Conservation (phyloP, 2,888 invertebrate species). For the Pandemis heparana region DNA sequence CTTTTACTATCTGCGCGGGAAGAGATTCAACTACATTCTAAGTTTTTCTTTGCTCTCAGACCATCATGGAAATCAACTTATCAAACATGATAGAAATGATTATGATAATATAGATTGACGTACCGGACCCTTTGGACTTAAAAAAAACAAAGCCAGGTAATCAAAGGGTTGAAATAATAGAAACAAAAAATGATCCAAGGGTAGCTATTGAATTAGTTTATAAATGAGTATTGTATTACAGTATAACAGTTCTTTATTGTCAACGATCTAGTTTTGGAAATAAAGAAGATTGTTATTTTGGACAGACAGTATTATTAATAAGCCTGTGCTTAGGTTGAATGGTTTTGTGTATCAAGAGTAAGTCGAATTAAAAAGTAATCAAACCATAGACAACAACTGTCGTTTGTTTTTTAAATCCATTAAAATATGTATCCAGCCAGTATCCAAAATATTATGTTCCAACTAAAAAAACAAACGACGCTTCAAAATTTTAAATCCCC, state of each 20-base stretch:
- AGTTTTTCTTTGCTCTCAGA: too few species aligned
- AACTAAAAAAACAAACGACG: neutral
- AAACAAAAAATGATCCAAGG: slow-evolving; percentile 68
- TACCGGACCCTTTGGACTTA: slow-evolving; percentile 66
- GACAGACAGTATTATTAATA: neutral
- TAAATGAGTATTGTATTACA: slow-evolving; percentile 63
- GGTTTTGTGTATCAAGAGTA: neutral
- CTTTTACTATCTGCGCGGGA: too few species aligned
- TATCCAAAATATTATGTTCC: neutral
- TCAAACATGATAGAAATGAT: slow-evolving; percentile 20
- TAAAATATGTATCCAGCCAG: neutral
- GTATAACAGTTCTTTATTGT: slow-evolving; percentile 51
- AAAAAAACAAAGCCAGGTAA: slow-evolving; percentile 75
- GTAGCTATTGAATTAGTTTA: slow-evolving; percentile 66
- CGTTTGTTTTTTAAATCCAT: neutral
- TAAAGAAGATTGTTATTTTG: slow-evolving; percentile 19
- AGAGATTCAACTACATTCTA: too few species aligned
- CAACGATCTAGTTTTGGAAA: slow-evolving; percentile 60
- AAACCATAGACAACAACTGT: neutral
- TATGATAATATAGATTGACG: slow-evolving; percentile 69
- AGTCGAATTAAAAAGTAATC: neutral
- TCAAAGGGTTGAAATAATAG: slow-evolving; percentile 77
- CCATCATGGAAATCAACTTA: neutral
- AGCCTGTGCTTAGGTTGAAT: neutral
- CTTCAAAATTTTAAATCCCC: slow-evolving; percentile 33